Conservation (phyloP, 2,888 invertebrate species). For the Thelaira solivaga region DNA sequence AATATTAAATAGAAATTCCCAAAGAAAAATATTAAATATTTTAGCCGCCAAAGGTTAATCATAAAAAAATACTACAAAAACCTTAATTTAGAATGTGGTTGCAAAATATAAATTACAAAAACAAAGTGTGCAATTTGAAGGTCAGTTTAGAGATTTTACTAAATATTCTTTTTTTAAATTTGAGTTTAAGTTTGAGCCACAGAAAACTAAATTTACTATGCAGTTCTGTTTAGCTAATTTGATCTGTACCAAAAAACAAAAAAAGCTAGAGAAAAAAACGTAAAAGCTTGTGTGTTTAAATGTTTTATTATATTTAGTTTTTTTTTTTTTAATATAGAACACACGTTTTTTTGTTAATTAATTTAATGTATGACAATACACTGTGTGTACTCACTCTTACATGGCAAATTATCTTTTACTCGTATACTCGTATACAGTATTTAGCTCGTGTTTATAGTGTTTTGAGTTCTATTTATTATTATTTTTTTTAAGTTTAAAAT, state of each 20-base stretch:
- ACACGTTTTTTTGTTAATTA: neutral
- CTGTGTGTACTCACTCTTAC: neutral
- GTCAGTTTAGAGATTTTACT: too few relatives aligned
- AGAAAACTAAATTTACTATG: too few relatives aligned
- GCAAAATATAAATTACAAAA: slow-evolving; percentile 29
- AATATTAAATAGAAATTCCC: too few relatives aligned
- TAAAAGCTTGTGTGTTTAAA: too few relatives aligned
- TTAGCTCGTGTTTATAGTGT: neutral
- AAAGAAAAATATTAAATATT: slow-evolving; percentile 15
- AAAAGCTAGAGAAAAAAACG: too few relatives aligned
- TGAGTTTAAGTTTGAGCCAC: too few relatives aligned
- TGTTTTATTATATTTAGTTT: too few relatives aligned
- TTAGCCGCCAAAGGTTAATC: slow-evolving; percentile 40
- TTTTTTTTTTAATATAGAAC: neutral
- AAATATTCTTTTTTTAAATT: too few relatives aligned
- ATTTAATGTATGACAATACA: neutral
- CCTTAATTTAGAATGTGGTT: slow-evolving; percentile 38
- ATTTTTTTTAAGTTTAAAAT: neutral
- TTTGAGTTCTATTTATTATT: neutral
- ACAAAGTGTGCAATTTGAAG: neutral
- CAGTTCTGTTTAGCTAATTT: too few relatives aligned
- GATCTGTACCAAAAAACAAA: too few relatives aligned
- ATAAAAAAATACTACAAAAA: slow-evolving; percentile 19
- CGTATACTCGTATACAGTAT: neutral
- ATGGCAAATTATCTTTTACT: neutral